Evolutionary conservation across 2,797 vertebrate species (phyloP).

Genomic region (Lacerta viridis): DNA sequence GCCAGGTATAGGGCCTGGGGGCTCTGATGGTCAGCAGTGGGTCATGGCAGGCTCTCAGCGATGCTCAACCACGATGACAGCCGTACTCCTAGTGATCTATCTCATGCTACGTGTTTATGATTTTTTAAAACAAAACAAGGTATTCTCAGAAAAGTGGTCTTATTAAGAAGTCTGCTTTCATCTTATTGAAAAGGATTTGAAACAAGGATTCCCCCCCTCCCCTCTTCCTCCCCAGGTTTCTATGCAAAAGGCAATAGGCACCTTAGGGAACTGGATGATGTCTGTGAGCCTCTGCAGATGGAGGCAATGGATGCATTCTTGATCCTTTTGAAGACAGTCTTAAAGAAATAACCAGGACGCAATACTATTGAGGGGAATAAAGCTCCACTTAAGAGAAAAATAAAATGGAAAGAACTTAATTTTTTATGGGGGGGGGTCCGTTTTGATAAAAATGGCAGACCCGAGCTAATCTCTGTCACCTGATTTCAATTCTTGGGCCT

Average conservation of each 20-base stretch:
- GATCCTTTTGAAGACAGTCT: constrained; percentile 62
- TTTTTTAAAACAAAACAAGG: not conserved
- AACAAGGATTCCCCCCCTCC: not conserved
- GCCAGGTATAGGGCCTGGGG: not conserved
- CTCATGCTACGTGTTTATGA: not conserved
- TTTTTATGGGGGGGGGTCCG: constrained; percentile 49
- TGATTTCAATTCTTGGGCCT: constrained; percentile 64
- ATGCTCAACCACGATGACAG: not conserved
- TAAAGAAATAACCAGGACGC: constrained; percentile 51
- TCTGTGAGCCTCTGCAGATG: constrained; percentile 60
- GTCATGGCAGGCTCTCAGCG: not conserved
- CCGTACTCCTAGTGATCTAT: not conserved
- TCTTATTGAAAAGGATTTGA: constrained; percentile 7
- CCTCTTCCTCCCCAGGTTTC: constrained; percentile 47
- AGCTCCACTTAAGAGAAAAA: constrained; percentile 54
- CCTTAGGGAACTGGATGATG: constrained; percentile 45
- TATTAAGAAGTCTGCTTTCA: constrained; percentile 29
- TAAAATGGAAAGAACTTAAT: constrained; percentile 40
- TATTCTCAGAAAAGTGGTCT: constrained; percentile 42
- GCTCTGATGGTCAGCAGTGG: not conserved
- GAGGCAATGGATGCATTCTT: constrained; percentile 53
- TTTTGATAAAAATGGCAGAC: constrained; percentile 56
- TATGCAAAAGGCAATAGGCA: constrained; percentile 53
- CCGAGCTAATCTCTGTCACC: constrained; percentile 62
- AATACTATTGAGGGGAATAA: constrained; percentile 60